phyloP scores from a whole-genome alignment of 2,888 invertebrate genomes.

The Dynastes maya region DNA sequence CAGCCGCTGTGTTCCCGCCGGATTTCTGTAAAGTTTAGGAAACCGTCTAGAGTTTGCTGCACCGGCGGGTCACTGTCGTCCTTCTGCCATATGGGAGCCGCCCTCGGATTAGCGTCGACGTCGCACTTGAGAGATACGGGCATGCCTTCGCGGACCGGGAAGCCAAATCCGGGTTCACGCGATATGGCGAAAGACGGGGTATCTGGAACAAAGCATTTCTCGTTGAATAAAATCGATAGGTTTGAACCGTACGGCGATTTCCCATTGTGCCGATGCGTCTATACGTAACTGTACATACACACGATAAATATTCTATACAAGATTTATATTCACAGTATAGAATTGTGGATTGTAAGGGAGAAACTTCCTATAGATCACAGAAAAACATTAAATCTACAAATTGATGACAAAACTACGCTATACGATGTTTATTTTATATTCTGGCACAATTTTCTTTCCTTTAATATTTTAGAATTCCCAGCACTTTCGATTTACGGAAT shows the following conservation, averaged over 20 bases:
- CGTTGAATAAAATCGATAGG: constrained; percentile 39
- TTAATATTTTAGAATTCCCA: too few relatives aligned
- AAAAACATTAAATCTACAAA: too few relatives aligned
- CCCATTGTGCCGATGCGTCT: constrained; percentile 6
- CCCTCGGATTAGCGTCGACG: constrained; percentile 93
- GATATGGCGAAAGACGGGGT: constrained; percentile 94
- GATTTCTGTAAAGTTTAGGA: constrained; percentile 88
- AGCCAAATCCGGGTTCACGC: constrained; percentile 93
- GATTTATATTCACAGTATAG: too few relatives aligned
- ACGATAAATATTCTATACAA: too few relatives aligned
- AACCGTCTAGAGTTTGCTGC: constrained; percentile 83
- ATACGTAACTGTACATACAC: neutral
- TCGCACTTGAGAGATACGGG: constrained; percentile 92
- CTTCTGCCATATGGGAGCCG: constrained; percentile 87
- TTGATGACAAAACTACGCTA: too few relatives aligned
- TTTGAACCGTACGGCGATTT: constrained; percentile 7
- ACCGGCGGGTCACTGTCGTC: constrained; percentile 72
- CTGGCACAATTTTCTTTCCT: too few relatives aligned
- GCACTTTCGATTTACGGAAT: too few relatives aligned
- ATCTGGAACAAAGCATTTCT: constrained; percentile 74
- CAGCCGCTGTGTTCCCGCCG: constrained; percentile 89
- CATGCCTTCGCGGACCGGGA: constrained; percentile 90
- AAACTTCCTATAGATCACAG: too few relatives aligned
- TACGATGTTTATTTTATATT: too few relatives aligned
- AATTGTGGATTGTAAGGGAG: too few relatives aligned